These are phyloP conservation scores for Neogale vison DNA, from an alignment of 2,113 vertebrate species.

Conservation along the genomic window DNA sequence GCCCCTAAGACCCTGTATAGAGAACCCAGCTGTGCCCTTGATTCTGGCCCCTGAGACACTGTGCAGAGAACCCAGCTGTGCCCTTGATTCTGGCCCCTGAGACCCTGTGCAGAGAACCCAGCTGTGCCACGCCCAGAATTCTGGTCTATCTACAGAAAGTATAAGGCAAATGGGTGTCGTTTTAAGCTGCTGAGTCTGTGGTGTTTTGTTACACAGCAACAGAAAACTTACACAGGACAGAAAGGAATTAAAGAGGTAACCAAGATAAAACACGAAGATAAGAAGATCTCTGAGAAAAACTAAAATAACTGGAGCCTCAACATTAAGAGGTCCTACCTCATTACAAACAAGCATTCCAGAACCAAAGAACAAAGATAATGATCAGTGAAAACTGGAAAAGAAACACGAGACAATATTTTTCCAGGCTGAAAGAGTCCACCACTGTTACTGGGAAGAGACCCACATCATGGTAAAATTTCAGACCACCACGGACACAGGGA, in stretches of 20 bases:
- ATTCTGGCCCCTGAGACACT: too few species aligned
- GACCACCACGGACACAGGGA: neutral
- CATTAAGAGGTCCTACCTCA: neutral
- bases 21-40: neutral
- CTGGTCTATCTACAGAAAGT: neutral
- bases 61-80: neutral
- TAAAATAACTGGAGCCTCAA: neutral
- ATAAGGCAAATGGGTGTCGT: neutral
- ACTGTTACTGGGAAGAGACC: neutral
- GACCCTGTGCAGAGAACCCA: neutral
- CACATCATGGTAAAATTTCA: neutral
- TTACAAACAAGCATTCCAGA: neutral
- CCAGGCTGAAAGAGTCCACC: neutral
- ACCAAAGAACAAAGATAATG: conserved; percentile 14
- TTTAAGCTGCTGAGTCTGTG: neutral
- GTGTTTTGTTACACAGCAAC: neutral
- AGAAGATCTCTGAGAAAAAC: neutral
- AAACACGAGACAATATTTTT: neutral
- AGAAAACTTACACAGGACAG: neutral
- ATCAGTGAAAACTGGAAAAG: neutral
- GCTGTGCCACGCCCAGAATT: neutral
- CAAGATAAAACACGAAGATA: neutral
- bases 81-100: neutral
- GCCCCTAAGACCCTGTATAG: neutral
- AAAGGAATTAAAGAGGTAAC: neutral